Percentiles rank a stretch among this genome's conserved stretches.
phyloP scores from a whole-genome alignment of 1,140 invertebrate species.

The Trypoxylus dichotomus region DNA sequence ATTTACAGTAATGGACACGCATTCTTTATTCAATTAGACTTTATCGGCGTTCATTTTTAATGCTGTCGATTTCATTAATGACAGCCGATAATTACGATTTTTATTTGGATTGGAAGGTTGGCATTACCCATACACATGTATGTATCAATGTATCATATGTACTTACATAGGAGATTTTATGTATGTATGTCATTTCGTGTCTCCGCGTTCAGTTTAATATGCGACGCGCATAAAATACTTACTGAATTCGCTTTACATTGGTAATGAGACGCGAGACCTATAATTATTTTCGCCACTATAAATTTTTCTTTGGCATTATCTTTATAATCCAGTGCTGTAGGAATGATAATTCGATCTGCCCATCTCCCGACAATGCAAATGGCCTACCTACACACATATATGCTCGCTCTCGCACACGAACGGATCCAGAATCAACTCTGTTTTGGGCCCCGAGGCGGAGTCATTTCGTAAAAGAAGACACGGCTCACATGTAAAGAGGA shows the following conservation, averaged over 20 bases:
- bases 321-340: constrained; percentile 5
- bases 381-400: constrained; percentile 6
- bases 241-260: constrained; percentile 16
- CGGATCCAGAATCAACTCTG: background rate
- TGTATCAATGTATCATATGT: too few species aligned
- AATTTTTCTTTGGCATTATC: constrained; percentile 24
- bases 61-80: background rate
- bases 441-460: background rate
- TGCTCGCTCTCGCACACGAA: background rate
- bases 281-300: constrained; percentile 25
- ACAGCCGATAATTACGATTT: background rate
- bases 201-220: background rate
- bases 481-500: background rate
- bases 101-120: background rate
- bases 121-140: background rate
- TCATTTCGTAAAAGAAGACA: constrained; percentile 3
- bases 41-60: background rate
- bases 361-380: constrained; percentile 1
- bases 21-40: background rate
- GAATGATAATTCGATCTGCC: constrained; percentile 21
- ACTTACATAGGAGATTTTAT: too few species aligned
- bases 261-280: constrained; percentile 2
- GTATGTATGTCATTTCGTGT: background rate
- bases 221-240: constrained; percentile 1
- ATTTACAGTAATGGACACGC: background rate